Percentiles rank a stretch among this genome's conserved stretches.
phyloP scores from a whole-genome alignment of 2,888 invertebrate genomes.

The Pammene aurita region DNA sequence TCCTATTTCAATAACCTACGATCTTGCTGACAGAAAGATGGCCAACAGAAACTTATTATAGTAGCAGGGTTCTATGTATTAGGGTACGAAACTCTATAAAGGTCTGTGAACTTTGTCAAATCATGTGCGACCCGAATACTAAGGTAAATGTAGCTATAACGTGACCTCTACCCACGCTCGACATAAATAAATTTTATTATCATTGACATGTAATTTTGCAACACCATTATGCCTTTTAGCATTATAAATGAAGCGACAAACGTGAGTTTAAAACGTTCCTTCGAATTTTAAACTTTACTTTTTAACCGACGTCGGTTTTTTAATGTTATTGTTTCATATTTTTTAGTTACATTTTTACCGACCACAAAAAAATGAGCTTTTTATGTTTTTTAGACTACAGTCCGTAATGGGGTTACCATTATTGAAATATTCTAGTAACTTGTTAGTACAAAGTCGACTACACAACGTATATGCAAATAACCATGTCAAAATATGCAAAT shows the following conservation, averaged over 20 bases:
- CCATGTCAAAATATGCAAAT: background rate
- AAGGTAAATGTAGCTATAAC: conserved; percentile 34
- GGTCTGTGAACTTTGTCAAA: too few species aligned
- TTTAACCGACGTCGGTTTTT: background rate
- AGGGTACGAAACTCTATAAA: too few species aligned
- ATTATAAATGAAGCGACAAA: conserved; percentile 26
- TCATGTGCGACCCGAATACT: too few species aligned
- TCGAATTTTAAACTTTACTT: background rate
- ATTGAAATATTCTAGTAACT: too few species aligned
- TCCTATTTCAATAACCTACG: too few species aligned
- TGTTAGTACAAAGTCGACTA: too few species aligned
- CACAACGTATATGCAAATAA: background rate
- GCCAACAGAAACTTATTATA: too few species aligned
- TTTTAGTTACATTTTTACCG: background rate
- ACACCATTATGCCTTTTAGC: conserved; percentile 26
- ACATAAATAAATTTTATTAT: conserved; percentile 37
- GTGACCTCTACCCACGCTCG: conserved; percentile 39
- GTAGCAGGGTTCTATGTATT: too few species aligned
- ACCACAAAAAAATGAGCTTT: too few species aligned
- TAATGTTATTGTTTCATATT: background rate
- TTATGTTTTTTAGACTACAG: too few species aligned
- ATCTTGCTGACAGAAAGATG: too few species aligned
- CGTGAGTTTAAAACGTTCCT: background rate
- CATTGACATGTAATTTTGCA: conserved; percentile 34
- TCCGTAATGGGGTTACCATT: too few species aligned